phyloP scores from a whole-genome alignment of 1,140 invertebrate genomes.

The Chironomus tepperi region DNA sequence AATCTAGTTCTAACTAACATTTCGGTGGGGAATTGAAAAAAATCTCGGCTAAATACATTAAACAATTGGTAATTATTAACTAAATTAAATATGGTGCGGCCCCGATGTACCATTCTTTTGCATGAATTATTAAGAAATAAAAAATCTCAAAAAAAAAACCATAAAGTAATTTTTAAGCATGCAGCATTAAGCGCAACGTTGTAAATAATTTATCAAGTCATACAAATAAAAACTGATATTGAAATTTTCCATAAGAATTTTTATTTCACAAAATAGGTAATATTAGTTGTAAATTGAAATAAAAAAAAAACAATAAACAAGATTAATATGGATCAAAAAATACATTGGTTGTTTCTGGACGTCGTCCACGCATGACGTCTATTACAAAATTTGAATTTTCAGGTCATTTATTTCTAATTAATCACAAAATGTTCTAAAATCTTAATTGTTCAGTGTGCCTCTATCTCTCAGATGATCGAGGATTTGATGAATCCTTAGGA shows the following conservation, averaged over 20 bases:
- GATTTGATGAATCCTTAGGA: neutral
- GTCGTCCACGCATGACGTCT: too few species aligned
- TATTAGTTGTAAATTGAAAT: too few species aligned
- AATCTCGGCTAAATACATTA: neutral
- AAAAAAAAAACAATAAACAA: neutral
- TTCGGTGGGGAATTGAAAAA: too few species aligned
- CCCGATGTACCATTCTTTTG: neutral
- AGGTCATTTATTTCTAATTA: too few species aligned
- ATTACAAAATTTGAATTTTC: too few species aligned
- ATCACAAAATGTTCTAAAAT: too few species aligned
- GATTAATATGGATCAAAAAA: neutral
- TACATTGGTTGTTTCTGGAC: neutral
- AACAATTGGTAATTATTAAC: neutral
- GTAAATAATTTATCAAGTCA: constrained; percentile 5
- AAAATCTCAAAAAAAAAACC: neutral
- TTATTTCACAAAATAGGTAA: neutral
- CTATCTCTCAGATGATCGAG: neutral
- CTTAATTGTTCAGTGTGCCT: too few species aligned
- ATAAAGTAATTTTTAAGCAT: neutral
- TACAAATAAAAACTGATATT: neutral
- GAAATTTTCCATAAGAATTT: neutral
- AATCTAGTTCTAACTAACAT: too few species aligned
- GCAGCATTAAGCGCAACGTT: neutral
- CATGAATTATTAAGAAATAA: neutral
- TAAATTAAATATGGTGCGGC: neutral